Conservation (phyloP, 1,140 invertebrate species). For the Oedothorax gibbosus region DNA sequence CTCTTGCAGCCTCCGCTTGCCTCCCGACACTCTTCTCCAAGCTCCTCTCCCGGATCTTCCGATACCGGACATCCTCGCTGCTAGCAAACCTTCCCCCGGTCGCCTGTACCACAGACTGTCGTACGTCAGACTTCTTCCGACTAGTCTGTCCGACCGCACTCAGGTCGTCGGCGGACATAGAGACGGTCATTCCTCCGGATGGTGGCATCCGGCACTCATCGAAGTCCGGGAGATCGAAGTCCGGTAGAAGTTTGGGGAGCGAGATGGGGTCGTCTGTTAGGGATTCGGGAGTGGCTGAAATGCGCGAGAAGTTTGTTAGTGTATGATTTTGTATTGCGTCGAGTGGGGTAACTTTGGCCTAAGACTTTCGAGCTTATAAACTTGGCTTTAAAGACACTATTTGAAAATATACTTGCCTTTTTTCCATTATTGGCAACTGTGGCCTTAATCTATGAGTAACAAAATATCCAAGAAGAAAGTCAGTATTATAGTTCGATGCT, state of each 20-base stretch:
- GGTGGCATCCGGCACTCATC: constrained; percentile 48
- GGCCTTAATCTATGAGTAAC: no score
- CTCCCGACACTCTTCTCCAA: neutral
- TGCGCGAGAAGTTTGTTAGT: no score
- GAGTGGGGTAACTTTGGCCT: no score
- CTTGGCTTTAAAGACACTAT: no score
- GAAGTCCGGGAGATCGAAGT: constrained; percentile 28
- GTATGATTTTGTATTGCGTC: no score
- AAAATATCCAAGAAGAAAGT: no score
- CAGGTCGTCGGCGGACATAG: constrained; percentile 53
- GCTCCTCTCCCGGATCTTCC: constrained; percentile 5
- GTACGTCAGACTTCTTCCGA: neutral
- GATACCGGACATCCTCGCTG: constrained; percentile 30
- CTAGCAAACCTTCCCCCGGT: constrained; percentile 11
- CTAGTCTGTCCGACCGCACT: constrained; percentile 2
- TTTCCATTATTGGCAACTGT: no score
- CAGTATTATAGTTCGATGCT: no score
- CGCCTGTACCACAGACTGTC: neutral
- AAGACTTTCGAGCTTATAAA: no score
- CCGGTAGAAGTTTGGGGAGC: constrained; percentile 37
- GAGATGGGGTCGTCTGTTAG: constrained; percentile 44
- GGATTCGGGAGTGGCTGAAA: constrained; percentile 44
- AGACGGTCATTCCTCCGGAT: constrained; percentile 48
- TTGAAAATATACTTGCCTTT: no score
- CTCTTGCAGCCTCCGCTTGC: neutral